A percentile compares a stretch with the other conserved stretches of the same genome.
These are phyloP conservation scores for Craseonycteris thonglongyai DNA, from an alignment of 2,113 vertebrate species.

Conservation along the genomic window DNA sequence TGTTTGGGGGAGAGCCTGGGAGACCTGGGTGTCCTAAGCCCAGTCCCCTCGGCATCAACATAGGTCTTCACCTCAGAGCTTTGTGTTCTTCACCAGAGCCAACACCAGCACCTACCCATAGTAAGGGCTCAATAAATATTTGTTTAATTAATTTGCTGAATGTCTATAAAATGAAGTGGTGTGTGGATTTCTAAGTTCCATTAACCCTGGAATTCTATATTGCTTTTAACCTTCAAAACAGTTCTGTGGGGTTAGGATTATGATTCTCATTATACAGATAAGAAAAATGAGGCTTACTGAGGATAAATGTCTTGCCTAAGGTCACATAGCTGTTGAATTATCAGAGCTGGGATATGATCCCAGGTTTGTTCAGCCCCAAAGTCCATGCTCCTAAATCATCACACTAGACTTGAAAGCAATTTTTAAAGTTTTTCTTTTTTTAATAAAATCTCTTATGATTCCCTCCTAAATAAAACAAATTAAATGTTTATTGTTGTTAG, in stretches of 20 bases:
- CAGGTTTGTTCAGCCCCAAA: neutral
- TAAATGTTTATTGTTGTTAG: neutral
- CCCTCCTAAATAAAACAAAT: neutral
- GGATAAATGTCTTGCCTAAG: neutral
- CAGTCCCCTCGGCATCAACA: neutral
- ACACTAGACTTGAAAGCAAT: neutral
- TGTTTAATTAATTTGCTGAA: slow-evolving; percentile 17
- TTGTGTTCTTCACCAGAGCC: neutral
- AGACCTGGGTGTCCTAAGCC: neutral
- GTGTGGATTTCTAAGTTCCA: neutral
- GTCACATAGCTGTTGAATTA: neutral
- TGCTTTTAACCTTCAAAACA: neutral
- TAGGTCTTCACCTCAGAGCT: neutral
- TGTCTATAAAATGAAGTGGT: slow-evolving; percentile 16
- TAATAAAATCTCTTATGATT: neutral
- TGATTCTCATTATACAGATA: neutral
- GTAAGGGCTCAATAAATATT: neutral
- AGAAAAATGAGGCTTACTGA: neutral
- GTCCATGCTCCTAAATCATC: neutral
- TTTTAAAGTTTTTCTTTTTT: neutral
- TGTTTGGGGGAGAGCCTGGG: neutral
- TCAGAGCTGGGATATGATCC: neutral
- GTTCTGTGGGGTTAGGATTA: neutral
- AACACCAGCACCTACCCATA: neutral
- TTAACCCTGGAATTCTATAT: neutral